Percentiles rank a stretch among this genome's conserved stretches.
These are phyloP conservation scores for Torymus tubicola DNA, from an alignment of 2,888 invertebrate genomes.

Conservation along the genomic window DNA sequence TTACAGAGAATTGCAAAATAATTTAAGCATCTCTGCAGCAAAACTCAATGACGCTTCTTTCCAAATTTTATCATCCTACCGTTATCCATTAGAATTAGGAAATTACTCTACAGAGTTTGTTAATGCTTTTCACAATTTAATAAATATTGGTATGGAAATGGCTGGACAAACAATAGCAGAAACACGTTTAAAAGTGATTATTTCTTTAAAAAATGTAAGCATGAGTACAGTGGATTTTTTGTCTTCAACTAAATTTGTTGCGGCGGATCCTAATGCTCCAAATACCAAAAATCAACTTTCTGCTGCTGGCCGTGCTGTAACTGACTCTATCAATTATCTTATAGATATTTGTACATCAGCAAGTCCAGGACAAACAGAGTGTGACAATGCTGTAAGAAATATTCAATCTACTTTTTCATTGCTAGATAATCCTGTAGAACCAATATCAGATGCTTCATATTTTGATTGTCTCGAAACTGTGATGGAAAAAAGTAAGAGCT, in stretches of 20 bases:
- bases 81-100: conserved; percentile 84
- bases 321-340: conserved; percentile 93
- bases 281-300: conserved; percentile 94
- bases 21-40: conserved; percentile 90
- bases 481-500: conserved; percentile 90
- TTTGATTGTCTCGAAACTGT: conserved; percentile 95
- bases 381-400: conserved; percentile 95
- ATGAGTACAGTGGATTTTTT: conserved; percentile 91
- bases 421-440: conserved; percentile 90
- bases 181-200: conserved; percentile 88
- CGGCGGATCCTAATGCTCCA: conserved; percentile 92
- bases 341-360: conserved; percentile 92
- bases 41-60: conserved; percentile 90
- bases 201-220: conserved; percentile 91
- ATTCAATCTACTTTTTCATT: conserved; percentile 91
- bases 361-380: conserved; percentile 97
- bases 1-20: conserved; percentile 87
- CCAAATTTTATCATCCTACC: conserved; percentile 88
- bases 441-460: conserved; percentile 92
- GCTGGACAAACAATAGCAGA: conserved; percentile 86
- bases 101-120: conserved; percentile 88
- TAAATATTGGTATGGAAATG: conserved; percentile 90
- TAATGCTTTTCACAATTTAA: conserved; percentile 85
- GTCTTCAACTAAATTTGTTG: conserved; percentile 91
- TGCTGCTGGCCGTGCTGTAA: conserved; percentile 92